Percentiles rank a stretch among this genome's conserved stretches.
Evolutionary conservation across 2,888 invertebrate species (phyloP).

Genomic region (Stenoptilia bipunctidactyla): DNA sequence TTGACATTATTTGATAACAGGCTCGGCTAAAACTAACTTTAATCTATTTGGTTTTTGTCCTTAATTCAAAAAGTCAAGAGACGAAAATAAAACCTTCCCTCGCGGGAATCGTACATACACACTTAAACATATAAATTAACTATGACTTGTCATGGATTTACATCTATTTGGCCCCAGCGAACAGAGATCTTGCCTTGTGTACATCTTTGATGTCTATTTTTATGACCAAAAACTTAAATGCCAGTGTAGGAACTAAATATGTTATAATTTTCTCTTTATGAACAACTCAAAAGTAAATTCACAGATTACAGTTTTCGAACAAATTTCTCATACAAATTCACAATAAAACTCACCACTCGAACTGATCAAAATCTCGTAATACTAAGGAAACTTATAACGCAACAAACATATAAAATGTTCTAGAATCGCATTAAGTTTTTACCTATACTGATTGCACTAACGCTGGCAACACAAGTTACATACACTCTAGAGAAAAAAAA

Average conservation of each 20-base stretch:
- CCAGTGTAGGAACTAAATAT: constrained; percentile 26
- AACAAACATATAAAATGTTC: background rate
- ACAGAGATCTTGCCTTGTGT: constrained; percentile 39
- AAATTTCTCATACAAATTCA: too few species aligned
- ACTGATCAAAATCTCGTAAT: too few species aligned
- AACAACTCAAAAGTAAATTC: too few species aligned
- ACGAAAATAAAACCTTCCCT: background rate
- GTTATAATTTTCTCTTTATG: too few species aligned
- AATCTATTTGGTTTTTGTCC: too few species aligned
- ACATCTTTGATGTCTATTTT: background rate
- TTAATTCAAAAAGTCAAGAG: too few species aligned
- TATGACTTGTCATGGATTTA: constrained; percentile 64
- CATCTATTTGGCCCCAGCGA: constrained; percentile 65
- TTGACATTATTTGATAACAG: background rate
- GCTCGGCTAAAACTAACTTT: background rate
- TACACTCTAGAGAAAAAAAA: background rate
- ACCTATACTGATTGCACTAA: background rate
- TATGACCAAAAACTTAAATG: constrained; percentile 19
- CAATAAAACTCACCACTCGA: too few species aligned
- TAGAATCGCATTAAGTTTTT: background rate
- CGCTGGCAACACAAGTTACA: background rate
- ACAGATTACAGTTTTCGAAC: too few species aligned
- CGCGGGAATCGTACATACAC: constrained; percentile 10
- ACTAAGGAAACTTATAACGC: background rate
- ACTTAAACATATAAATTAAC: constrained; percentile 8